These are phyloP conservation scores for Xerus rutilus DNA, from an alignment of 2,797 vertebrate genomes.

Conservation along the genomic window DNA sequence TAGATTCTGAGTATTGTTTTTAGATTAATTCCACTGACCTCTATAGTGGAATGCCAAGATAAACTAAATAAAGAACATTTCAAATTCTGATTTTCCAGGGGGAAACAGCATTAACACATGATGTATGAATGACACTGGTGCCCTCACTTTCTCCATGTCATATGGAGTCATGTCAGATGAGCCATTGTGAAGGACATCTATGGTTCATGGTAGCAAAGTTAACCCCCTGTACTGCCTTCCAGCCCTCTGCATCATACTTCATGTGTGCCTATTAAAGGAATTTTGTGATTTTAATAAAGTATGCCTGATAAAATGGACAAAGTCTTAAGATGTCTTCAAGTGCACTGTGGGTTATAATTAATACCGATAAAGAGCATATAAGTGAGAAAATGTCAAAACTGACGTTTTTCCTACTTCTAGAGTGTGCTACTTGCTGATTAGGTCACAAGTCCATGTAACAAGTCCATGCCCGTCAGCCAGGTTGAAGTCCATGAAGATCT, in stretches of 20 bases:
- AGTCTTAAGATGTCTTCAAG: background rate
- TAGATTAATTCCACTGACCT: background rate
- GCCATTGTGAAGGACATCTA: background rate
- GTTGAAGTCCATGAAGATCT: background rate
- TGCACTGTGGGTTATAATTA: background rate
- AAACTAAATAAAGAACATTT: background rate
- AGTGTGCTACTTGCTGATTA: background rate
- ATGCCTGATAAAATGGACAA: background rate
- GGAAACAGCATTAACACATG: background rate
- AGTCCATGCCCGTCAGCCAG: background rate
- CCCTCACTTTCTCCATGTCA: background rate
- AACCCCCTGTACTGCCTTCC: background rate
- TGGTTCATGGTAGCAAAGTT: background rate
- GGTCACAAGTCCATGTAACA: background rate
- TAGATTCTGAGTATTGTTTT: background rate
- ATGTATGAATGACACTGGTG: background rate
- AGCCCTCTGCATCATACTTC: background rate
- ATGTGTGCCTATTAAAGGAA: background rate
- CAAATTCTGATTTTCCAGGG: background rate
- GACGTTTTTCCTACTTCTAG: background rate
- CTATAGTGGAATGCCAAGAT: background rate
- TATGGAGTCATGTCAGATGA: background rate
- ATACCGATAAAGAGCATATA: background rate
- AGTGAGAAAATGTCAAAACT: conserved; percentile 23
- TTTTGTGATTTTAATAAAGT: background rate